A percentile compares a stretch with the other conserved stretches of the same genome.
phyloP scores from a whole-genome alignment of 2,113 vertebrate genomes.

The Crotalus viridis region DNA sequence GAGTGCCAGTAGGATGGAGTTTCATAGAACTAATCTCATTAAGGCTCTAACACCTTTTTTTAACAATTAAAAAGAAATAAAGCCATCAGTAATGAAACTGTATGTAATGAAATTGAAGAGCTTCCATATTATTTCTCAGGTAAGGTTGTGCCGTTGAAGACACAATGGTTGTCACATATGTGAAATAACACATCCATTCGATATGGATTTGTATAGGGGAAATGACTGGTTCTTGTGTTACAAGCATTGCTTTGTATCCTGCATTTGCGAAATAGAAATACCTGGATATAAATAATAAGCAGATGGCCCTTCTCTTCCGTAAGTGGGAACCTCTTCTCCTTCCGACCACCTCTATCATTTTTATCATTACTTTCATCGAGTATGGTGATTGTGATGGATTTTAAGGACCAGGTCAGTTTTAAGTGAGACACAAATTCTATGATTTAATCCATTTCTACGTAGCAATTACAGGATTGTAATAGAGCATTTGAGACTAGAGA shows the following conservation, averaged over 20 bases:
- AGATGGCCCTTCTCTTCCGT: background rate
- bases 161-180: background rate
- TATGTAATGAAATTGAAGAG: background rate
- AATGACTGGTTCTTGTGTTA: background rate
- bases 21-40: background rate
- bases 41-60: background rate
- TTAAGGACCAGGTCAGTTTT: background rate
- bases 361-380: background rate
- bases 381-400: background rate
- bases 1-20: background rate
- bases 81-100: background rate
- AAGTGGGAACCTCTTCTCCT: background rate
- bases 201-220: background rate
- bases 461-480: background rate
- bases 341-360: background rate
- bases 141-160: background rate
- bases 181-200: background rate
- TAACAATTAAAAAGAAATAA: background rate
- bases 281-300: background rate
- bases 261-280: background rate
- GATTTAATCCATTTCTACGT: conserved; percentile 5
- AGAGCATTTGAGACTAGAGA: conserved; percentile 1
- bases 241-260: background rate
- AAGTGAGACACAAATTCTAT: background rate
- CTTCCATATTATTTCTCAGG: background rate